Evolutionary conservation across 2,888 invertebrate genomes (phyloP).

Genomic region (Chloromyia formosa): DNA sequence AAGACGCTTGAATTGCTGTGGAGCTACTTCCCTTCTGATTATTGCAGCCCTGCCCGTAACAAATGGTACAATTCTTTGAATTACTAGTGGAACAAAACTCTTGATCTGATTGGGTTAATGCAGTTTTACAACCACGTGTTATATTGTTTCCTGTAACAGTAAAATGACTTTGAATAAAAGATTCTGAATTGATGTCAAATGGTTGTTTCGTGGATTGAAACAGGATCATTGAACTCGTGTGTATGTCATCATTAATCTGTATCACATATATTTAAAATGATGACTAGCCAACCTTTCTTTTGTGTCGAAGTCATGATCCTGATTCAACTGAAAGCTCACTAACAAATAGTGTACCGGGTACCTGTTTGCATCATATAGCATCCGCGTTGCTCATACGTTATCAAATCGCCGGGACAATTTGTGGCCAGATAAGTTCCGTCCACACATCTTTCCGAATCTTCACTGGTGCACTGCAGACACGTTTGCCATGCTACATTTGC

Average conservation of each 20-base stretch:
- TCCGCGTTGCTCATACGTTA: conserved; percentile 48
- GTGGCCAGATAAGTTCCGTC: not conserved
- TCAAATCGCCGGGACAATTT: conserved; percentile 23
- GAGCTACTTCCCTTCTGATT: not conserved
- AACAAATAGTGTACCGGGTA: conserved; percentile 33
- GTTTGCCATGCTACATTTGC: conserved; percentile 21
- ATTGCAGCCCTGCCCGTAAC: not conserved
- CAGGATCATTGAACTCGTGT: no score
- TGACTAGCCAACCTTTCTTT: no score
- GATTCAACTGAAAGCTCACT: no score
- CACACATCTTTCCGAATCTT: not conserved
- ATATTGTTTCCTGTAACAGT: not conserved
- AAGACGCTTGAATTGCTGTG: not conserved
- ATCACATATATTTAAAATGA: no score
- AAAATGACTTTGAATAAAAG: no score
- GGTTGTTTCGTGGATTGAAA: no score
- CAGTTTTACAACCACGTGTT: not conserved
- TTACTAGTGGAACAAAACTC: not conserved
- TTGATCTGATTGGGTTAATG: not conserved
- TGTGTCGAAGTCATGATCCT: no score
- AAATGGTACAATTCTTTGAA: not conserved
- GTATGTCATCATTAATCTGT: no score
- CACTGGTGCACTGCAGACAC: conserved; percentile 29
- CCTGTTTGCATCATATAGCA: conserved; percentile 51
- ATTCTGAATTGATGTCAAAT: no score